Evolutionary conservation across 1,140 invertebrate species (phyloP).

Genomic region (Dysdera silvatica): DNA sequence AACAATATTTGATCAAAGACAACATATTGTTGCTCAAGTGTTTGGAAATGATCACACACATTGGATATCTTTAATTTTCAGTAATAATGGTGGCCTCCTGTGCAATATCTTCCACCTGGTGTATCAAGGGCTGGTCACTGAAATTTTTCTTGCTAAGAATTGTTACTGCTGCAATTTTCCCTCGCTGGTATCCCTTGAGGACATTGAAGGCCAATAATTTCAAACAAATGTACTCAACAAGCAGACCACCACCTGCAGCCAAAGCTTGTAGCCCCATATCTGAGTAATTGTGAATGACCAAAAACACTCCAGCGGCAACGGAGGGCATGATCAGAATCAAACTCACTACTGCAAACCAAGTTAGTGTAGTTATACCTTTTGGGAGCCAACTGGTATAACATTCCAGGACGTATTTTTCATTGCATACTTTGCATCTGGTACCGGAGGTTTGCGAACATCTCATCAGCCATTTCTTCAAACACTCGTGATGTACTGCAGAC

Average conservation of each 20-base stretch:
- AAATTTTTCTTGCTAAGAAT: neutral
- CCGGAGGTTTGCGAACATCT: conserved; percentile 56
- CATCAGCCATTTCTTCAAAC: conserved; percentile 77
- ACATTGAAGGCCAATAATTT: conserved; percentile 49
- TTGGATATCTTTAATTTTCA: too few relatives aligned
- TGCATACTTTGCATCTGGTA: conserved; percentile 70
- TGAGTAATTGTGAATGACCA: conserved; percentile 66
- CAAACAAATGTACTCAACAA: conserved; percentile 73
- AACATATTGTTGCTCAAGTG: too few relatives aligned
- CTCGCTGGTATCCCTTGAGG: neutral
- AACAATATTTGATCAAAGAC: too few relatives aligned
- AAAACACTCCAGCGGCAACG: conserved; percentile 65
- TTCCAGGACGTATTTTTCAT: conserved; percentile 58
- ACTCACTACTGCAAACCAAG: conserved; percentile 65
- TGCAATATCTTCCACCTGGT: too few relatives aligned
- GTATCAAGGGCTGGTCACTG: too few relatives aligned
- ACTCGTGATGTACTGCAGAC: conserved; percentile 83
- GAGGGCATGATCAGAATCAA: conserved; percentile 61
- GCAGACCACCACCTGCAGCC: conserved; percentile 65
- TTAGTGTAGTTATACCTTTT: conserved; percentile 56
- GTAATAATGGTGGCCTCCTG: too few relatives aligned
- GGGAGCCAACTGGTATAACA: conserved; percentile 55
- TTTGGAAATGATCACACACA: too few relatives aligned
- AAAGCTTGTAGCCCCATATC: conserved; percentile 66
- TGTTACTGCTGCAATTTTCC: neutral